Evolutionary conservation across 2,888 invertebrate species (phyloP).

Genomic region (Ypsolopha sequella): DNA sequence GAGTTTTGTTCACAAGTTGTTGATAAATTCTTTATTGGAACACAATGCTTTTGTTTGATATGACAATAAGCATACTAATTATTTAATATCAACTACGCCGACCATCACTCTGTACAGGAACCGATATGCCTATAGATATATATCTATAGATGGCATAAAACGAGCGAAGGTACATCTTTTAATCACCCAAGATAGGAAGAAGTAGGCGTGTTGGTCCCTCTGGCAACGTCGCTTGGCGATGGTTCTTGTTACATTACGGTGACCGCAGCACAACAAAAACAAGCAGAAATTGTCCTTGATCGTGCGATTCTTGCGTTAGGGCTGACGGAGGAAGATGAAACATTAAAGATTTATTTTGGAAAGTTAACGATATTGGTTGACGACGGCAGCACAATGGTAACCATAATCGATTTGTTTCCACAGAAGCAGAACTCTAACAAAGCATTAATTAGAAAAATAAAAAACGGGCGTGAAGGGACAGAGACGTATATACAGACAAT

Average conservation of each 20-base stretch:
- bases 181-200: too few relatives aligned
- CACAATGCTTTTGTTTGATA: background rate
- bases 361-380: background rate
- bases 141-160: too few relatives aligned
- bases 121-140: background rate
- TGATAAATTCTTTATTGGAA: constrained; percentile 1
- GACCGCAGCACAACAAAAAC: constrained; percentile 66
- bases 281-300: constrained; percentile 63
- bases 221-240: constrained; percentile 15
- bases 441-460: too few relatives aligned
- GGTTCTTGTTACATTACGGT: constrained; percentile 49
- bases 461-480: too few relatives aligned
- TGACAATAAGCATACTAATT: too few relatives aligned
- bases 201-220: too few relatives aligned
- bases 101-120: background rate
- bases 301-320: constrained; percentile 58
- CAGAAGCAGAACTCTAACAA: too few relatives aligned
- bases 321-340: constrained; percentile 17
- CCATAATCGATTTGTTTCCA: too few relatives aligned
- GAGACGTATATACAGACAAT: too few relatives aligned
- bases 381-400: too few relatives aligned
- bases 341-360: background rate
- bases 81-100: too few relatives aligned
- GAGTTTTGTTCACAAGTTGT: background rate
- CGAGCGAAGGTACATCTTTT: too few relatives aligned